Conservation (phyloP, 2,888 invertebrate species). For the Venusia cambrica region DNA sequence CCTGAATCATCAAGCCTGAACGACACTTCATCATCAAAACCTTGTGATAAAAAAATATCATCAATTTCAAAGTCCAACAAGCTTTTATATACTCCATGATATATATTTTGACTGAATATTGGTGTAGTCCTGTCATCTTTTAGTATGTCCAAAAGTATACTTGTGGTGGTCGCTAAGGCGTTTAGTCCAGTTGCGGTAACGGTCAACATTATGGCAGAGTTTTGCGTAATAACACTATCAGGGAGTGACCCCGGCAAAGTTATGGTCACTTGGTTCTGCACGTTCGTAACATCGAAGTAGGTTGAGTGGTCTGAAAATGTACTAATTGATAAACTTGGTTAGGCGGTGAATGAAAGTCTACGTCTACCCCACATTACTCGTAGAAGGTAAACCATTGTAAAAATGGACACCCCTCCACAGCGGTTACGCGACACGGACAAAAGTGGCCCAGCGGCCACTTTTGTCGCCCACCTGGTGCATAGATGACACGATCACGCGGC, state of each 20-base stretch:
- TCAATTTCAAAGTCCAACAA: conserved; percentile 37
- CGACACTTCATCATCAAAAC: conserved; percentile 45
- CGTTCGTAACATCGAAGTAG: conserved; percentile 39
- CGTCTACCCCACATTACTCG: background rate
- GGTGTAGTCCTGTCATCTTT: conserved; percentile 55
- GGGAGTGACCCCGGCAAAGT: conserved; percentile 37
- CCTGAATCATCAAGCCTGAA: conserved; percentile 54
- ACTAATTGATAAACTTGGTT: background rate
- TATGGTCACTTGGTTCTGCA: conserved; percentile 41
- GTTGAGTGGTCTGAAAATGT: conserved; percentile 23
- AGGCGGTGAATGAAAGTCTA: background rate
- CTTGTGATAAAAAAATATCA: conserved; percentile 49
- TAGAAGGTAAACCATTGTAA: conserved; percentile 12
- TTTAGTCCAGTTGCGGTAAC: conserved; percentile 51
- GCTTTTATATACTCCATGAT: conserved; percentile 42
- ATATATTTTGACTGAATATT: conserved; percentile 50
- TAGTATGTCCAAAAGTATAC: conserved; percentile 55
- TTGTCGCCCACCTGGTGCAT: no score
- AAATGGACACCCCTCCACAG: no score
- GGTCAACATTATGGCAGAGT: conserved; percentile 49
- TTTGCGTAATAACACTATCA: conserved; percentile 44
- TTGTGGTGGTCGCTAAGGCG: conserved; percentile 46
- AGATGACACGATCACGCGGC: no score
- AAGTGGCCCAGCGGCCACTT: no score
- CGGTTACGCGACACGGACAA: no score